Evolutionary conservation across 2,888 invertebrate genomes (phyloP).

Genomic region (Lasioglossum lativentre): DNA sequence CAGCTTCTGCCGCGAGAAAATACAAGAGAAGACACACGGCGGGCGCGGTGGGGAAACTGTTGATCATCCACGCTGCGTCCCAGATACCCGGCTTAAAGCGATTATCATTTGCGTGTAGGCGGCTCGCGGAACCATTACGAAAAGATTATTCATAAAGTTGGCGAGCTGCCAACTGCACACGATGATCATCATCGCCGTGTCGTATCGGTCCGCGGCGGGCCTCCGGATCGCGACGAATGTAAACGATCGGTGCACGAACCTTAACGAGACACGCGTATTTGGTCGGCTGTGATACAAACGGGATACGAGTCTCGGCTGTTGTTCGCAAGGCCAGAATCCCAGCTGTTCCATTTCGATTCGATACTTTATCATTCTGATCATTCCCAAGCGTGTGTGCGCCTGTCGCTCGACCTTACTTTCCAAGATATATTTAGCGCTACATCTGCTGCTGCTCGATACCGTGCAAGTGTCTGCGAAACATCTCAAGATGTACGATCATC

Average conservation of each 20-base stretch:
- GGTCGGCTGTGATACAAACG: background rate
- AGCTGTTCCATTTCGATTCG: background rate
- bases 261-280: background rate
- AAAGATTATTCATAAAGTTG: constrained; percentile 2
- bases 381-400: background rate
- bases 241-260: background rate
- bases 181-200: background rate
- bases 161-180: background rate
- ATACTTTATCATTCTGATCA: background rate
- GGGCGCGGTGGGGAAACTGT: background rate
- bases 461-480: background rate
- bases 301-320: background rate
- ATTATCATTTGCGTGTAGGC: constrained; percentile 5
- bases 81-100: background rate
- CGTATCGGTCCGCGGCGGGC: background rate
- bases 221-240: background rate
- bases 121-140: constrained; percentile 7
- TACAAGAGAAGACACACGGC: background rate
- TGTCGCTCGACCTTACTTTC: background rate
- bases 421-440: background rate
- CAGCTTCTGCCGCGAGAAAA: background rate
- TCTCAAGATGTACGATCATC: background rate
- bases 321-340: background rate
- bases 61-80: constrained; percentile 9
- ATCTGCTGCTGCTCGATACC: background rate